These are phyloP conservation scores for Porphyrio hochstetteri DNA, from an alignment of 2,113 vertebrate species.

Conservation along the genomic window DNA sequence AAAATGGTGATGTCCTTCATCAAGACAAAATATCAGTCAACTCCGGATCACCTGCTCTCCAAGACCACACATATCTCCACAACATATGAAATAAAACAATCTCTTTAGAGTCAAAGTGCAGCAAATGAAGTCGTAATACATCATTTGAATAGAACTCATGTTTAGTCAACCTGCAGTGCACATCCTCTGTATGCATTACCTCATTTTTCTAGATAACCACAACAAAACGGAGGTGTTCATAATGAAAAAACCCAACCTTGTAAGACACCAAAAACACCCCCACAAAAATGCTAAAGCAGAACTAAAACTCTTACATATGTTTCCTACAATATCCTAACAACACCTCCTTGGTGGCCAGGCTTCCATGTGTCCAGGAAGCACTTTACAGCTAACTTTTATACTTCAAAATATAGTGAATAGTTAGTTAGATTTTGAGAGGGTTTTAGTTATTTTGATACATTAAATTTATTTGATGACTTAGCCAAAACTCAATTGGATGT, in stretches of 20 bases:
- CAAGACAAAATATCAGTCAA: not conserved
- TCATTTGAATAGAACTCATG: not conserved
- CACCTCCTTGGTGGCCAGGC: not conserved
- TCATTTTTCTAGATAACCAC: not conserved
- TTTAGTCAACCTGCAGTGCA: not conserved
- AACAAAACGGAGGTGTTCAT: not conserved
- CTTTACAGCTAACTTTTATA: not conserved
- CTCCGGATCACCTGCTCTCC: not conserved
- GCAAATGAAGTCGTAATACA: not conserved
- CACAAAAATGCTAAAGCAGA: not conserved
- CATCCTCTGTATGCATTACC: not conserved
- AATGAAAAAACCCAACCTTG: not conserved
- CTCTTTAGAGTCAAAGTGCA: not conserved
- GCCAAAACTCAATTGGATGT: not conserved
- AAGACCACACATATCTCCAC: not conserved
- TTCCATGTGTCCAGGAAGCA: not conserved
- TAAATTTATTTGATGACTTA: not conserved
- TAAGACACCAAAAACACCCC: not conserved
- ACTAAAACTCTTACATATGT: not conserved
- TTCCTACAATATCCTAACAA: not conserved
- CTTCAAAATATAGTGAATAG: not conserved
- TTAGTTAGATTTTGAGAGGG: not conserved
- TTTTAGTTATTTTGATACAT: not conserved
- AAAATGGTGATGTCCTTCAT: not conserved
- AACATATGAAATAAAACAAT: not conserved